Evolutionary conservation across 2,888 invertebrate species (phyloP), one percentile per base, ranked within the genome.

Genomic region (Epiblema foenella): DNA sequence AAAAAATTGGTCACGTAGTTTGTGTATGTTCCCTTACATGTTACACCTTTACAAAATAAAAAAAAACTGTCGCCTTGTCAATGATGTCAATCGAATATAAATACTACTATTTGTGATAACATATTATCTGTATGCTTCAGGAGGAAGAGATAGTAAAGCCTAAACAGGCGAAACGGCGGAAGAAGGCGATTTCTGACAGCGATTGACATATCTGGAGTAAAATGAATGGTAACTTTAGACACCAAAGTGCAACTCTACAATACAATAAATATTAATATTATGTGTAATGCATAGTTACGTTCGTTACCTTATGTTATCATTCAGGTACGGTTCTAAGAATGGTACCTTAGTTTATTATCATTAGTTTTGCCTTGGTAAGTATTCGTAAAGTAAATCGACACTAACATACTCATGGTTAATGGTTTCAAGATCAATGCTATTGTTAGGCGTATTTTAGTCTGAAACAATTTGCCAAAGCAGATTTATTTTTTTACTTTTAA

Each of bases 71-170:
- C n/a, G n/a, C n/a, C n/a, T n/a, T n/a, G n/a, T n/a, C n/a, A n/a
- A n/a, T n/a, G n/a, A n/a, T n/a, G n/a, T n/a, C n/a, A n/a, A n/a
- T n/a, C 24, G 24, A 24, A 24, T 42, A 42, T 42, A 42, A 15
- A 15, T 0, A 15, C 2, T 2, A 5, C 15, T 3, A 42, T 15
- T 39, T 11, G 3, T 42, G 42, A 42, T n/a, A 46, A 17, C 42
- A 29, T 42, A 10, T n/a, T 62, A 37, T 42, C 29, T 74, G 84
- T 82, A 77, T 78, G 79, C 94, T 93, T 49, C 90, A 97, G 96
- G 96, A 98, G 86, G 98, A 98, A 91, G 98, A 98, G 93, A 96
- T 98, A 85, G 96, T 97, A 29, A 98, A 98, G 91, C 97, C 97
- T 81, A 97, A 97, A 90, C 97, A 97, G 91, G 96, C 97, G 75